Evolutionary conservation across 1,140 invertebrate genomes (phyloP).

Genomic region (Pristionchus pacificus): DNA sequence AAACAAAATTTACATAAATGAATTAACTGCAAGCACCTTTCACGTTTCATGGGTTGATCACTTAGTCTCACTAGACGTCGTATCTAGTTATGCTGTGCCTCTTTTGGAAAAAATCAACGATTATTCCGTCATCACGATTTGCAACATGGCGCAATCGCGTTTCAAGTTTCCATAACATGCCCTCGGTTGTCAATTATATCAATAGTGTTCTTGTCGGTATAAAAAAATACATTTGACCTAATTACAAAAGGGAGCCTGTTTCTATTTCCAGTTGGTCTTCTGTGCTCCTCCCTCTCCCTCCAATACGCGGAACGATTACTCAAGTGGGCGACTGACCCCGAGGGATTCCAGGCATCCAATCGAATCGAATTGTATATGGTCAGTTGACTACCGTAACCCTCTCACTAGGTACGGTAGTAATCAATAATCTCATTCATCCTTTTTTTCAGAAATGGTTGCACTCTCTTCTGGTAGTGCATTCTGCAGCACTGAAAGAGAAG

Average conservation of each 20-base stretch:
- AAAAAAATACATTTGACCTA: no score
- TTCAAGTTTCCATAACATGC: no score
- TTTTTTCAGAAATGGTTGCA: constrained; percentile 34
- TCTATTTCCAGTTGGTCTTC: constrained; percentile 25
- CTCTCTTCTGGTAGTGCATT: constrained; percentile 22
- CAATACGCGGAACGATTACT: constrained; percentile 32
- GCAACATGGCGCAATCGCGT: no score
- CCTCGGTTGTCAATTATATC: no score
- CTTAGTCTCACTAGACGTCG: no score
- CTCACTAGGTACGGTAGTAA: not conserved
- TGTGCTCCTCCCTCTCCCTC: constrained; percentile 12
- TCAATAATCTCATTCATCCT: constrained; percentile 2
- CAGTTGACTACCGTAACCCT: no score
- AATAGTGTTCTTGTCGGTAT: no score
- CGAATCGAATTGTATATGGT: constrained; percentile 27
- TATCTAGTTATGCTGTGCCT: no score
- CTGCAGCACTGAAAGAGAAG: constrained; percentile 25
- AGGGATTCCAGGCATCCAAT: constrained; percentile 3
- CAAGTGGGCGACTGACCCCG: constrained; percentile 29
- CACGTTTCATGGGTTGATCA: not conserved
- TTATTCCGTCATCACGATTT: no score
- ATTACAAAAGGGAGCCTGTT: no score
- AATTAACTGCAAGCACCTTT: not conserved
- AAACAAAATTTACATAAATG: no score
- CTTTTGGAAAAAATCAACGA: no score